phyloP scores from a whole-genome alignment of 2,113 vertebrate species.

The Castor canadensis region DNA sequence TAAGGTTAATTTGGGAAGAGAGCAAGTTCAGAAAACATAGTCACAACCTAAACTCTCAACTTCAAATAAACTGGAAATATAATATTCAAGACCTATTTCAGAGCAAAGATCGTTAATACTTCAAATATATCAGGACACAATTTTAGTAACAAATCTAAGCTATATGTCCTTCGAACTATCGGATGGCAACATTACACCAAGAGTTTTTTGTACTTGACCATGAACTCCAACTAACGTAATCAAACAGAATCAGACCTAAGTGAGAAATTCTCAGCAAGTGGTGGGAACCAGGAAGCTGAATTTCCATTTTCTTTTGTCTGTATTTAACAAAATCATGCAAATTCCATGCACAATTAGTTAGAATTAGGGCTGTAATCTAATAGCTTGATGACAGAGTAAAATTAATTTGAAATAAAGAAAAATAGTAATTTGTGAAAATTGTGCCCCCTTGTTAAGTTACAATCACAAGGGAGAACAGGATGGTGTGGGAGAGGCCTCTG shows the following conservation, averaged over 20 bases:
- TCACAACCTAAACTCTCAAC: slow-evolving; percentile 1
- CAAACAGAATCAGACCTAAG: slow-evolving; percentile 62
- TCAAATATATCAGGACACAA: slow-evolving; percentile 54
- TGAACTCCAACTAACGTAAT: slow-evolving; percentile 61
- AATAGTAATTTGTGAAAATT: slow-evolving; percentile 60
- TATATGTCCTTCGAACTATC: slow-evolving; percentile 62
- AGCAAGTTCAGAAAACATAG: slow-evolving; percentile 33
- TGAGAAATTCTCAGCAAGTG: slow-evolving; percentile 46
- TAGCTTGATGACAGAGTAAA: slow-evolving; percentile 65
- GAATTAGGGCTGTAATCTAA: slow-evolving; percentile 44
- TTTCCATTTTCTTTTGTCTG: slow-evolving; percentile 61
- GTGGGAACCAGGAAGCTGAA: slow-evolving; percentile 34
- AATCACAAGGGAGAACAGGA: neutral
- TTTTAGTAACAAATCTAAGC: slow-evolving; percentile 61
- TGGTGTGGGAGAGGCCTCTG: neutral
- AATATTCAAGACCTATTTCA: slow-evolving; percentile 14
- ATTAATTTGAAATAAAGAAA: slow-evolving; percentile 72
- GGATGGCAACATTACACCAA: slow-evolving; percentile 22
- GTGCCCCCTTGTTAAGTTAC: slow-evolving; percentile 11
- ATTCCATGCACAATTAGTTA: slow-evolving; percentile 52
- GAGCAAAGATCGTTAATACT: slow-evolving; percentile 37
- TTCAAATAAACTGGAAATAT: slow-evolving; percentile 56
- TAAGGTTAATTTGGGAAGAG: slow-evolving; percentile 18
- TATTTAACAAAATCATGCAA: slow-evolving; percentile 73
- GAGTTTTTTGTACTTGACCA: slow-evolving; percentile 55